phyloP scores from a whole-genome alignment of 2,113 vertebrate genomes.

The Apeltes quadracus region DNA sequence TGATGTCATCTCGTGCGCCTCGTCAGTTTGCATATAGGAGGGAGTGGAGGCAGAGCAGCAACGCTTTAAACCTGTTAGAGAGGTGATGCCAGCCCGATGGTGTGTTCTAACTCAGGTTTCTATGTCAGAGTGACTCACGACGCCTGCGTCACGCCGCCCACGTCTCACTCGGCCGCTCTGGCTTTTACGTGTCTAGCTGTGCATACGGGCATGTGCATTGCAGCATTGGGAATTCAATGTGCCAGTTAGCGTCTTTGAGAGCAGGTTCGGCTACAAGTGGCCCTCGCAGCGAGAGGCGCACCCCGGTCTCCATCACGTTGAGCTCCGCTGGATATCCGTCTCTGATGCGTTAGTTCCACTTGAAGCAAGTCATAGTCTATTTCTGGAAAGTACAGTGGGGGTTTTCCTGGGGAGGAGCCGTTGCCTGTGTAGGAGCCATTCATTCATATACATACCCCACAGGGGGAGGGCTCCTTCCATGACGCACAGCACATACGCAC shows the following conservation, averaged over 20 bases:
- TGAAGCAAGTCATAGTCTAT: slow-evolving; percentile 68
- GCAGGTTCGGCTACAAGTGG: slow-evolving; percentile 21
- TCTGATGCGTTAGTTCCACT: slow-evolving; percentile 70
- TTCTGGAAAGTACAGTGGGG: slow-evolving; percentile 71
- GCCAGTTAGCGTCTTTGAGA: slow-evolving; percentile 23
- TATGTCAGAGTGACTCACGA: slow-evolving; percentile 71
- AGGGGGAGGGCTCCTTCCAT: slow-evolving; percentile 58
- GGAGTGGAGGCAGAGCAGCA: not conserved
- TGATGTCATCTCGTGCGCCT: not conserved
- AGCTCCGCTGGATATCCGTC: slow-evolving; percentile 50
- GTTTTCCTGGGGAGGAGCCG: slow-evolving; percentile 59
- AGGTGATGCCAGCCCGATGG: slow-evolving; percentile 45
- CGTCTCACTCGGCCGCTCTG: slow-evolving; percentile 41
- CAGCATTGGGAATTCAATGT: slow-evolving; percentile 28
- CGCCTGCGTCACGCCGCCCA: slow-evolving; percentile 72
- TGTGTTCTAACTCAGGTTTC: slow-evolving; percentile 45
- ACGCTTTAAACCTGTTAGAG: slow-evolving; percentile 53
- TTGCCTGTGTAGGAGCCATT: slow-evolving; percentile 61
- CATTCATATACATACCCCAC: slow-evolving; percentile 69
- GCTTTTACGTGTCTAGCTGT: slow-evolving; percentile 28
- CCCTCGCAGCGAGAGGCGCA: slow-evolving; percentile 24
- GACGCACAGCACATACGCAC: slow-evolving; percentile 68
- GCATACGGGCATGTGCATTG: slow-evolving; percentile 6
- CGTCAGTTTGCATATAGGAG: not conserved
- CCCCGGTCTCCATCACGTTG: slow-evolving; percentile 32